Base-by-base conservation (phyloP, 2,113 vertebrate genomes). In the Macrotis lagotis region DNA sequence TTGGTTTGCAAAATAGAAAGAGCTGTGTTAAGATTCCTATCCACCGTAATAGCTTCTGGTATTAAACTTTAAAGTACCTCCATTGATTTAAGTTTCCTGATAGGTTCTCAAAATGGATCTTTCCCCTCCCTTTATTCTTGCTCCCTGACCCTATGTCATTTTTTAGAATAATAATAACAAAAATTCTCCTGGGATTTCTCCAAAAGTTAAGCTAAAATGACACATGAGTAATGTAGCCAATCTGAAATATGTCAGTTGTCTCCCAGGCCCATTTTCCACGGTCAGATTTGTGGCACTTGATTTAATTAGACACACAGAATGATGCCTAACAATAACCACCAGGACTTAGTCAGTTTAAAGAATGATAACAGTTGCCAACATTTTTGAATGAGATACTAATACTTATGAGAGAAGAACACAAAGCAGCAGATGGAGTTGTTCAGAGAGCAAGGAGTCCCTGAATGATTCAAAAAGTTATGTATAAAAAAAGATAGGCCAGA, bases 321-420 rank as follows among this genome's bases (percentile, higher is more conserved):
- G 90, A 51, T n/a, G 49, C 91, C 95, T 26, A 91, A 92, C 91
- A 96, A 51, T 59, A 88, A 10, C 95, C 74, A 0, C 90, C 96
- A 93, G 96, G 88, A 91, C 48, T 83, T 91, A 51, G 50, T 95
- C 91, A 91, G 90, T 91, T 96, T 96, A 94, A 94, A 95, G 51
- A 97, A 1, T 31, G 89, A 51, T 90, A 92, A 91, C 31, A 28
- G 91, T 97, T 96, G 90, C 92, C 94, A 95, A 92, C 92, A 90
- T 95, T 95, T 92, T 50, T 96, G 91, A 96, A 44, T 94, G 88
- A 83, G 66, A 94, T 25, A 93, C 91, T 96, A 55, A 53, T 95
- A 93, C 92, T 96, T 52, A 66, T 49, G 14, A 19, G 92, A 94
- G 95, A 88, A 51, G 96, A 94, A 91, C 93, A 90, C 59, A 90